Base-by-base conservation (phyloP, 2,888 invertebrate genomes). In the Hirtodrosophila trivittata region DNA sequence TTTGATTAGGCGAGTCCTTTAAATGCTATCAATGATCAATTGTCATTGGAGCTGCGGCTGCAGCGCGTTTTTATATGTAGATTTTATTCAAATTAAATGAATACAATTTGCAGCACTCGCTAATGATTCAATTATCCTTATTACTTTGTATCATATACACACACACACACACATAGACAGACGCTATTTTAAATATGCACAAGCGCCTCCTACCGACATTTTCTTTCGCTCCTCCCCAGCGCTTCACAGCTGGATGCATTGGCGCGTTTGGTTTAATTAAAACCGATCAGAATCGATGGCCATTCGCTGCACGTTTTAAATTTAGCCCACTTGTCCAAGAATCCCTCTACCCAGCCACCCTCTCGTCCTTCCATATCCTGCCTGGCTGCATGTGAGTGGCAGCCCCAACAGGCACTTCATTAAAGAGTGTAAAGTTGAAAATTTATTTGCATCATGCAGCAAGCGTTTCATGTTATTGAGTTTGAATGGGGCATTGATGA, bases 51-150 rank as follows among this genome's bases (percentile, higher is more conserved):
- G 2, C 5, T 21, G 43, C 38, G 32, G 55, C 50, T 67, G 42
- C 21, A 25, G 46, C 43, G 26, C 16, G 32, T 78, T 67, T 43
- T 43, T 3, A 21, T 21, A 21, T 21, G 5, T 21, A n/a, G n/a
- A n/a, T n/a, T n/a, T 30, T 45, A 62, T 70, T 64, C 59, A 66
- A 84, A 78, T 84, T 62, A 76, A 82, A 66, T 81, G 78, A 69
- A 76, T 62, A 64, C 69, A 80, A 63, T 63, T 59, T 54, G 50
- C 64, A 52, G 60, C 65, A 68, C 67, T 58, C 70, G 85, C 82
- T 81, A 84, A 82, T 82, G 82, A 82, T 76, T 75, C 85, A 85
- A 85, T 82, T 82, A 82, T 82, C 59, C 63, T 68, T 77, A 85
- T 82, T 76, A 72, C 63, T 66, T 66, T 56, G 45, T 38, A 14